Conservation (phyloP, 2,888 invertebrate species). For the Aphidius colemani region DNA sequence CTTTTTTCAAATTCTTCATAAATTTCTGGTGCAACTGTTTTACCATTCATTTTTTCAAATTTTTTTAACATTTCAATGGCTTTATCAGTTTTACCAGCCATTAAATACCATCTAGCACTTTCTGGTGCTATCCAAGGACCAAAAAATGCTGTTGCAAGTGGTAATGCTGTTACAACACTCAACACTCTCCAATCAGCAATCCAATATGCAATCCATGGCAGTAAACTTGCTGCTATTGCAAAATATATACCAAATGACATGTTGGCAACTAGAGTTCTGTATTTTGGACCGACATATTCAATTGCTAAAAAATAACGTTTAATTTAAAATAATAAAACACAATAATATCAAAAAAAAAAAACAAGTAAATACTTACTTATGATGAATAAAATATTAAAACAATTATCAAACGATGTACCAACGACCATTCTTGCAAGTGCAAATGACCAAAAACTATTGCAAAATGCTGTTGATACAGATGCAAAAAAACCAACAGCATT, state of each 20-base stretch:
- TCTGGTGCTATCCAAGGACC: conserved; percentile 83
- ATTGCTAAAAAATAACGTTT: conserved; percentile 67
- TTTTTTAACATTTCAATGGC: conserved; percentile 79
- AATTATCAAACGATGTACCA: conserved; percentile 87
- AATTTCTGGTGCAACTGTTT: conserved; percentile 73
- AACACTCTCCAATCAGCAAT: conserved; percentile 80
- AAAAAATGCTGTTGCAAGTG: conserved; percentile 71
- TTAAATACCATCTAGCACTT: conserved; percentile 85
- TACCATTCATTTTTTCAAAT: conserved; percentile 79
- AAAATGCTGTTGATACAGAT: conserved; percentile 77
- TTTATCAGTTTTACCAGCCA: conserved; percentile 80
- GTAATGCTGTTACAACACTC: conserved; percentile 76
- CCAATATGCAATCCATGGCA: conserved; percentile 86
- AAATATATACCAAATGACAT: conserved; percentile 90
- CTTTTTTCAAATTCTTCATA: conserved; percentile 76
- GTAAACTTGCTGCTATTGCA: conserved; percentile 75
- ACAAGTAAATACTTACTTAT: conserved; percentile 68
- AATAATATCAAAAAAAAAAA: conserved; percentile 6
- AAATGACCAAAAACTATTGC: conserved; percentile 77
- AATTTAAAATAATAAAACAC: conserved; percentile 4
- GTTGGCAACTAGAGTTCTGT: conserved; percentile 87
- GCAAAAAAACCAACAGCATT: conserved; percentile 76
- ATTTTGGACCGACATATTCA: conserved; percentile 87
- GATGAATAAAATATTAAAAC: conserved; percentile 91
- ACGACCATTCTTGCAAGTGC: conserved; percentile 80